Evolutionary conservation across 1,140 invertebrate genomes (phyloP).

Genomic region (Lamellibrachia luymesi): DNA sequence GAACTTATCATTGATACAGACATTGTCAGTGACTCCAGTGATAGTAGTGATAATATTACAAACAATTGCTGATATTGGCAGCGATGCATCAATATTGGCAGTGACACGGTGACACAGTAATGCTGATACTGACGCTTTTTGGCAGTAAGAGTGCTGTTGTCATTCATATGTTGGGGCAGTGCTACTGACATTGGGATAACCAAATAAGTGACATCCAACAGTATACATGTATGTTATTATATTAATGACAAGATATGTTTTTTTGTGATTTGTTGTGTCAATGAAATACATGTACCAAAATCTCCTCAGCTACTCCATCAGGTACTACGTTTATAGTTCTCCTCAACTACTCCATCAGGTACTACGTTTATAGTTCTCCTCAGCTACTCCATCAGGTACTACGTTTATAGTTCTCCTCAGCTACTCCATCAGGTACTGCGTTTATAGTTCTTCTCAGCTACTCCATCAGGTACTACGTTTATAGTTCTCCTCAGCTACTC

Average conservation of each 20-base stretch:
- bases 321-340: neutral
- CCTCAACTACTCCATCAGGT: neutral
- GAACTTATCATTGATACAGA: neutral
- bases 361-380: neutral
- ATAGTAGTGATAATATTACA: neutral
- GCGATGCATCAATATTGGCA: neutral
- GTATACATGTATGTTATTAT: neutral
- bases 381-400: no score
- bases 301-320: neutral
- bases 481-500: no score
- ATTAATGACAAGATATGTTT: neutral
- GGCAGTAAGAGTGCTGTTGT: neutral
- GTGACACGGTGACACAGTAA: neutral
- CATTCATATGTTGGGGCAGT: neutral
- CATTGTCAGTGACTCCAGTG: neutral
- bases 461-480: no score
- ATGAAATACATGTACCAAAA: neutral
- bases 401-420: no score
- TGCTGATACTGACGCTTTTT: neutral
- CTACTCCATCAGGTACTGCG: no score
- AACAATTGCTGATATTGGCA: neutral
- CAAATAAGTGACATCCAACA: neutral
- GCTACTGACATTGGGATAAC: neutral
- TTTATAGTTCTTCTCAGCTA: no score
- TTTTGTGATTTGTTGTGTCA: neutral